phyloP scores from a whole-genome alignment of 2,113 vertebrate species.

The Potamarius usumacintae region DNA sequence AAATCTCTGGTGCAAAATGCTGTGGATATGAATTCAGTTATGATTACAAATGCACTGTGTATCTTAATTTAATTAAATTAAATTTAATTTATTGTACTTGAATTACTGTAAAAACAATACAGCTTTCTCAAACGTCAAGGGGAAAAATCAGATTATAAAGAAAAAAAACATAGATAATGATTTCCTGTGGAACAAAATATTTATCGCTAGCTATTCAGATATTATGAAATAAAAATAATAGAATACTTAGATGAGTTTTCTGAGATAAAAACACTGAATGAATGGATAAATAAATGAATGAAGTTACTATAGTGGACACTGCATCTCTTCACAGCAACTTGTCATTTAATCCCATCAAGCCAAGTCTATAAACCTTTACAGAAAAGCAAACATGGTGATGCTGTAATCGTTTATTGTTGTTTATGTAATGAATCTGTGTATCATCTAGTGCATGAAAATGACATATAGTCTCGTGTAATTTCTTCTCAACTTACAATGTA shows the following conservation, averaged over 20 bases:
- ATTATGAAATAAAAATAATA: background rate
- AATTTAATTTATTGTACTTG: too few relatives aligned
- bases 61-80: background rate
- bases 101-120: background rate
- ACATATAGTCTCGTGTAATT: too few relatives aligned
- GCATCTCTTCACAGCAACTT: background rate
- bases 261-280: background rate
- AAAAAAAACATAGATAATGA: background rate
- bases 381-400: background rate
- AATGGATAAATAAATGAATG: background rate
- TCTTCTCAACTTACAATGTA: too few relatives aligned
- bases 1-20: too few relatives aligned
- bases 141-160: background rate
- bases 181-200: background rate
- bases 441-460: too few relatives aligned
- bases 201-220: background rate
- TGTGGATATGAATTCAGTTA: background rate
- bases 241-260: background rate
- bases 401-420: too few relatives aligned
- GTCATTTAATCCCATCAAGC: background rate
- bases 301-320: background rate
- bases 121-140: background rate
- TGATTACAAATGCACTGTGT: background rate
- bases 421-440: too few relatives aligned
- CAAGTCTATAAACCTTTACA: background rate